These are phyloP conservation scores for Morbakka virulenta DNA, from an alignment of 30 jellyfish, hydroid and myxozoan species.

Conservation along the genomic window DNA sequence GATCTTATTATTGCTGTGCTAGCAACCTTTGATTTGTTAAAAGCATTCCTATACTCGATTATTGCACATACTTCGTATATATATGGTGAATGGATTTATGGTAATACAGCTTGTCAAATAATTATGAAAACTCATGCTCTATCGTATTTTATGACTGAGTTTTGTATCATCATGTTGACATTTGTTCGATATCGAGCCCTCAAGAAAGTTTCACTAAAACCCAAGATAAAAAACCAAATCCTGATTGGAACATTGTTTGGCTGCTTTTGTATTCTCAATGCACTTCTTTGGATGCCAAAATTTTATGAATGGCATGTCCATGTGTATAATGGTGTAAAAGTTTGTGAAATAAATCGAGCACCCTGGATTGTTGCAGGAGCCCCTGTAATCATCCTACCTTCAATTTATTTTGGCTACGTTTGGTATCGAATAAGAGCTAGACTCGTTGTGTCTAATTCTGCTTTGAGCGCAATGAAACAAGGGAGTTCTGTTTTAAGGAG, in stretches of 20 bases:
- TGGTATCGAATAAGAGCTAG: background rate
- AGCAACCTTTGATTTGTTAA: slow-evolving; percentile 25
- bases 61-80: slow-evolving; percentile 35
- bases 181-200: slow-evolving; percentile 5
- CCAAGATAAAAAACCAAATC: background rate
- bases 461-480: background rate
- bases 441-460: background rate
- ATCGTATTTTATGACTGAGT: slow-evolving; percentile 21
- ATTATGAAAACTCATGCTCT: slow-evolving; percentile 47
- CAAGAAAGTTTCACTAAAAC: background rate
- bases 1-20: slow-evolving; percentile 16
- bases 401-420: slow-evolving; percentile 4
- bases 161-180: slow-evolving; percentile 12
- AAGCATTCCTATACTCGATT: slow-evolving; percentile 1
- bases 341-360: slow-evolving; percentile 7
- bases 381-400: slow-evolving; percentile 18
- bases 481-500: background rate
- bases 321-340: background rate
- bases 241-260: background rate
- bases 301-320: slow-evolving; percentile 52
- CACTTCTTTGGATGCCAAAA: slow-evolving; percentile 2
- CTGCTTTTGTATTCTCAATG: background rate
- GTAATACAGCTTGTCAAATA: background rate
- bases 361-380: background rate
- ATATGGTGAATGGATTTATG: slow-evolving; percentile 26